A percentile compares a stretch with the other conserved stretches of the same genome.
Evolutionary conservation across 1,140 invertebrate species (phyloP).

Genomic region (Wasmannia auropunctata): DNA sequence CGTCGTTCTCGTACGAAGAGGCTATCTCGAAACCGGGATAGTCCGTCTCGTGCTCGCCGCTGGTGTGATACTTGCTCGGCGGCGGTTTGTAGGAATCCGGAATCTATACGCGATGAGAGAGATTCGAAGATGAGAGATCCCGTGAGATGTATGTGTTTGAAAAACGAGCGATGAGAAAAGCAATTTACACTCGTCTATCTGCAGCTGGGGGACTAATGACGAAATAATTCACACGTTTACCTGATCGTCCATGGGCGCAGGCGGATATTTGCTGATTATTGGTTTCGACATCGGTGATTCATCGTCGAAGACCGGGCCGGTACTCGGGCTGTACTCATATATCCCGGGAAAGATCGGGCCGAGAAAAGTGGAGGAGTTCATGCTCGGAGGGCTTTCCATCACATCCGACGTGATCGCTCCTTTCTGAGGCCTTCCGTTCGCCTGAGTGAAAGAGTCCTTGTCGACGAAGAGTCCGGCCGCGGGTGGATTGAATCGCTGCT

Average conservation of each 20-base stretch:
- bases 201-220: not conserved
- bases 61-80: constrained; percentile 58
- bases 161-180: not conserved
- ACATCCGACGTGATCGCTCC: constrained; percentile 9
- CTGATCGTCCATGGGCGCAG: constrained; percentile 8
- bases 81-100: constrained; percentile 54
- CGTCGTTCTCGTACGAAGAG: constrained; percentile 61
- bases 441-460: constrained; percentile 3
- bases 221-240: constrained; percentile 9
- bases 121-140: not conserved
- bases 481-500: constrained; percentile 80
- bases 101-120: constrained; percentile 33
- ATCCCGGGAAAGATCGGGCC: constrained; percentile 31
- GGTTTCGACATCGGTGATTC: constrained; percentile 65
- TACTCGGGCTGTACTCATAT: constrained; percentile 62
- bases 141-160: not conserved
- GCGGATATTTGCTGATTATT: constrained; percentile 30
- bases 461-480: constrained; percentile 73
- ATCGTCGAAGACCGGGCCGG: not conserved
- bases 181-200: not conserved
- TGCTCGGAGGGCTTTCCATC: constrained; percentile 23
- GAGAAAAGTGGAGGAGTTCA: constrained; percentile 20
- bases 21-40: constrained; percentile 44
- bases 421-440: constrained; percentile 54
- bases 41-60: constrained; percentile 53